These are phyloP conservation scores for Aphrophora alni DNA, from an alignment of 2,888 invertebrate species.

Conservation along the genomic window DNA sequence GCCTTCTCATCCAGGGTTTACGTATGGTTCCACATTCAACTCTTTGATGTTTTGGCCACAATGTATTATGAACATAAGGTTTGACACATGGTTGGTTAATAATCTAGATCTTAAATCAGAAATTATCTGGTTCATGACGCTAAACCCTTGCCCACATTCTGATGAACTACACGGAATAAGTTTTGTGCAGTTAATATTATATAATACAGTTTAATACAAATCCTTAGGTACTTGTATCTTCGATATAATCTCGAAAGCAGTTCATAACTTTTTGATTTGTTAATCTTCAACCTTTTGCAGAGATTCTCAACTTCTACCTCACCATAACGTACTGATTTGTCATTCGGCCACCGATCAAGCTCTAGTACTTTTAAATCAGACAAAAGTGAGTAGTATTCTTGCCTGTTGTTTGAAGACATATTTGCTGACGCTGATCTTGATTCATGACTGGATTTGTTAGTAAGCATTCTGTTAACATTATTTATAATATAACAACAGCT, in stretches of 20 bases:
- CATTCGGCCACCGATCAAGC: slow-evolving; percentile 7
- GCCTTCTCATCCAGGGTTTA: too few species aligned
- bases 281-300: background rate
- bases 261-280: slow-evolving; percentile 12
- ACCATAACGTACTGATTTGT: slow-evolving; percentile 13
- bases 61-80: background rate
- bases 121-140: background rate
- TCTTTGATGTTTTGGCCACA: too few species aligned
- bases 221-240: slow-evolving; percentile 1
- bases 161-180: slow-evolving; percentile 18
- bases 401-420: too few species aligned
- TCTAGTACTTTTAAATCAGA: too few species aligned
- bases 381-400: too few species aligned
- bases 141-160: background rate
- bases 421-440: too few species aligned
- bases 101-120: background rate
- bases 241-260: slow-evolving; percentile 22
- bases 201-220: background rate
- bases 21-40: too few species aligned
- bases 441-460: too few species aligned
- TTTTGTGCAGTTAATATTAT: slow-evolving; percentile 22
- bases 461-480: too few species aligned
- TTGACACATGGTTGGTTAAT: background rate
- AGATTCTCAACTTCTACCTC: slow-evolving; percentile 16
- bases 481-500: too few species aligned